A percentile compares a stretch with the other conserved stretches of the same genome.
These are phyloP conservation scores for Cheirogaleus major DNA, from an alignment of 2,797 vertebrate species.

Conservation along the genomic window DNA sequence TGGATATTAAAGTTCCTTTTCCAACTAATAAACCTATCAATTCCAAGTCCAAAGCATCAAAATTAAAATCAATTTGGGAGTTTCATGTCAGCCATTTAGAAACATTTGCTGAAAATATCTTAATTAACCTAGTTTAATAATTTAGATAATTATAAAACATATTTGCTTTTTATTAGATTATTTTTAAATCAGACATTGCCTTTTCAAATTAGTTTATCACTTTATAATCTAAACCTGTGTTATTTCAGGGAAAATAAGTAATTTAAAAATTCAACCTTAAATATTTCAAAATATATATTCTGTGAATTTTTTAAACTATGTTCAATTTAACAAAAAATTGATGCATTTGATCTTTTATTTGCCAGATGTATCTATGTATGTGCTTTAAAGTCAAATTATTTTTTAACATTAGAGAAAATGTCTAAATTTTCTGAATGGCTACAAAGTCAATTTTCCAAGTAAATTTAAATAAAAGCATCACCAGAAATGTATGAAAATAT, in stretches of 20 bases:
- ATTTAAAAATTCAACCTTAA: slow-evolving; percentile 46
- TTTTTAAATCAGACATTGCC: background rate
- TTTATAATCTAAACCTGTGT: background rate
- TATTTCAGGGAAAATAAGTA: background rate
- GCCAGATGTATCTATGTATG: background rate
- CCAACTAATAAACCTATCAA: slow-evolving; percentile 31
- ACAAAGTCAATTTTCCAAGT: slow-evolving; percentile 8
- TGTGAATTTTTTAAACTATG: background rate
- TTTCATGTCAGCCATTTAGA: background rate
- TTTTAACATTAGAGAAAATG: slow-evolving; percentile 31
- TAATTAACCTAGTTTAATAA: background rate
- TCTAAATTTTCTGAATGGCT: slow-evolving; percentile 26
- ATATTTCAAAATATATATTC: slow-evolving; percentile 34
- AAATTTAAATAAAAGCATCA: slow-evolving; percentile 1
- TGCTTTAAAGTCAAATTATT: background rate
- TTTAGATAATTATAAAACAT: background rate
- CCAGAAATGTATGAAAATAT: slow-evolving; percentile 25
- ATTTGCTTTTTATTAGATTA: background rate
- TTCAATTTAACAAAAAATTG: slow-evolving; percentile 9
- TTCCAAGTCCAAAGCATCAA: slow-evolving; percentile 22
- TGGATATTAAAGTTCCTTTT: slow-evolving; percentile 38
- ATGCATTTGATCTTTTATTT: slow-evolving; percentile 26
- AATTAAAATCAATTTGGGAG: slow-evolving; percentile 28
- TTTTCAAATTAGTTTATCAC: slow-evolving; percentile 41
- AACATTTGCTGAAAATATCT: slow-evolving; percentile 35